A percentile compares a stretch with the other conserved stretches of the same genome.
Conservation (phyloP, 2,888 invertebrate genomes). For the Lapara coniferarum region DNA sequence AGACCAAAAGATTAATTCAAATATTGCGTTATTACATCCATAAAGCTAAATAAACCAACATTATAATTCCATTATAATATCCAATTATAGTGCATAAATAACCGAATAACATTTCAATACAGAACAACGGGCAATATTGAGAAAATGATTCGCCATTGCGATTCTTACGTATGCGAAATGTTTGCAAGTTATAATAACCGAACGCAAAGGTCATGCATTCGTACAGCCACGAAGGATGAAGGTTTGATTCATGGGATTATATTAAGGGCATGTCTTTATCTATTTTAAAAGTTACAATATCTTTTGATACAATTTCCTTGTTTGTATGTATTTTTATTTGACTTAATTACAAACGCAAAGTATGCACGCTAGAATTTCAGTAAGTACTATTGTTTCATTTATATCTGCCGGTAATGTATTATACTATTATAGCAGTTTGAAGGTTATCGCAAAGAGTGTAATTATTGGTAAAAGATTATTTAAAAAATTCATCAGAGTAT, state of each 20-base stretch:
- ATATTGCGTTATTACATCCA: background rate
- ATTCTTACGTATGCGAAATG: constrained; percentile 20
- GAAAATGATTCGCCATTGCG: constrained; percentile 7
- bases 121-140: background rate
- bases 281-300: background rate
- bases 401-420: too few relatives aligned
- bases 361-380: too few relatives aligned
- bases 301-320: too few relatives aligned
- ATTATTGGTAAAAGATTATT: too few relatives aligned
- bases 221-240: constrained; percentile 37
- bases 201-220: constrained; percentile 50
- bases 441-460: too few relatives aligned
- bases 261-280: constrained; percentile 40
- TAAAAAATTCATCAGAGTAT: too few relatives aligned
- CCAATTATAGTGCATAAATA: constrained; percentile 5
- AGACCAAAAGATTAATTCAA: too few relatives aligned
- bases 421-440: too few relatives aligned
- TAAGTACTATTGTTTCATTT: too few relatives aligned
- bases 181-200: constrained; percentile 28
- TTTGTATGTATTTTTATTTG: too few relatives aligned
- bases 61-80: background rate
- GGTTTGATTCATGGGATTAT: constrained; percentile 47
- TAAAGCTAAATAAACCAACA: background rate
- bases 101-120: constrained; percentile 14
- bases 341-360: too few relatives aligned